Base-by-base conservation (phyloP, 1,140 invertebrate genomes). In the Scaptodrosophila lebanonensis region DNA sequence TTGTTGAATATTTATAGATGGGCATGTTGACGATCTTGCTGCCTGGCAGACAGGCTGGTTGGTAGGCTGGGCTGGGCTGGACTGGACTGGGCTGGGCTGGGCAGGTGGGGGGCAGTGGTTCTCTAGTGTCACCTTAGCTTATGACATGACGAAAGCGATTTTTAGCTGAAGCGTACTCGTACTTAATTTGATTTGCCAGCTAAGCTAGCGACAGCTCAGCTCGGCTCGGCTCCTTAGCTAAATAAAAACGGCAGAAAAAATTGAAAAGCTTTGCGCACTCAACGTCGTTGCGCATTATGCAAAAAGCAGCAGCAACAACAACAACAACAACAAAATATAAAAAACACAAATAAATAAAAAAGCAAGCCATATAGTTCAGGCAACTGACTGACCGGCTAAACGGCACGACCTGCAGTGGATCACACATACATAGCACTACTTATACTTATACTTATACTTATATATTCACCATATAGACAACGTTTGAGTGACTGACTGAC, bases 1-100 rank as follows among this genome's bases (percentile, higher is more conserved):
- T 73, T 66, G 73, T 79, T 79, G 75, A 79, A 79, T 79, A 79
- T 79, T 79, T 82, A 79, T 79, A 59, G 61, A 50, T 32, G 22
- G 16, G 33, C 30, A n/a, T n/a, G 5, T 9, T 5, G 27, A n/a
- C n/a, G n/a, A n/a, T n/a, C n/a, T 29, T 29, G 5, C 5, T 29
- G 27, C 5, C 27, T 29, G 5, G 27, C 5, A 29, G 9, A 29
- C 9, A 29, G 9, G 27, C 27, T 29, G 27, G 9, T 5, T 9
- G 27, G 9, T 29, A 29, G 5, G 27, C 27, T 29, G 5, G 27
- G 5, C 27, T 29, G n/a, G n/a, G n/a, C n/a, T n/a, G n/a, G n/a
- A n/a, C n/a, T n/a, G n/a, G n/a, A n/a, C n/a, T n/a, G n/a, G n/a
- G n/a, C n/a, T n/a, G n/a, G n/a, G n/a, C n/a, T n/a, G n/a, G n/a